A percentile compares a stretch with the other conserved stretches of the same genome.
phyloP scores from a whole-genome alignment of 2,888 invertebrate genomes.

The Chloroclystis v-ata region DNA sequence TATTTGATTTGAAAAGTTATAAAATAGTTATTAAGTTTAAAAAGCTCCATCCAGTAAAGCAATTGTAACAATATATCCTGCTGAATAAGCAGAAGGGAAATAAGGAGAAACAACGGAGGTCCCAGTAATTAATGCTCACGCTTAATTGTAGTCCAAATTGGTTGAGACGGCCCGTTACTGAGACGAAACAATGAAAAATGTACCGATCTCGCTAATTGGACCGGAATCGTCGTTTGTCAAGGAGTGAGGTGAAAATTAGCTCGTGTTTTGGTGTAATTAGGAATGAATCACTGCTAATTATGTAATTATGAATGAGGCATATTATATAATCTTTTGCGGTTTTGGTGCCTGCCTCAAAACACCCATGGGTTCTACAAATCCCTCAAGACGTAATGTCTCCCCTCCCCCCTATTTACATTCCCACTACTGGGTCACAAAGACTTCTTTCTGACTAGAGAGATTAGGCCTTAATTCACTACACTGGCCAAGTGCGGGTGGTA shows the following conservation, averaged over 20 bases:
- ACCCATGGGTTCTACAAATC: too few species aligned
- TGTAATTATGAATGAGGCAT: too few species aligned
- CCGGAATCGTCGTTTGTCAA: constrained; percentile 20
- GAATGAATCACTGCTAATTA: not conserved
- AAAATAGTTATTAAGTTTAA: too few species aligned
- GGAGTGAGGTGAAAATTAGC: constrained; percentile 14
- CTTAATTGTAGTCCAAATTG: constrained; percentile 71
- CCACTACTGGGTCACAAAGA: too few species aligned
- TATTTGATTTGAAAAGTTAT: too few species aligned
- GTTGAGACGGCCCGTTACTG: constrained; percentile 52
- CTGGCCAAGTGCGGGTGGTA: too few species aligned
- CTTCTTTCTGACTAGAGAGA: too few species aligned
- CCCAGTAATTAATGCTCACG: constrained; percentile 74
- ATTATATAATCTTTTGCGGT: too few species aligned
- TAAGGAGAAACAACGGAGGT: constrained; percentile 55
- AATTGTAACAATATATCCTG: constrained; percentile 41
- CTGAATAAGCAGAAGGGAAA: constrained; percentile 75
- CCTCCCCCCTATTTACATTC: too few species aligned
- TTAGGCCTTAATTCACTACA: too few species aligned
- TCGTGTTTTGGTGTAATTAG: not conserved
- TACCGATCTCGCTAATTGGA: constrained; percentile 35
- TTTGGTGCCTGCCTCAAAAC: too few species aligned
- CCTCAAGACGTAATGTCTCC: too few species aligned
- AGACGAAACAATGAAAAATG: constrained; percentile 50
- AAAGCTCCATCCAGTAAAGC: constrained; percentile 43